Conservation (phyloP, 1,140 invertebrate genomes). For the Acyrthosiphon pisum region DNA sequence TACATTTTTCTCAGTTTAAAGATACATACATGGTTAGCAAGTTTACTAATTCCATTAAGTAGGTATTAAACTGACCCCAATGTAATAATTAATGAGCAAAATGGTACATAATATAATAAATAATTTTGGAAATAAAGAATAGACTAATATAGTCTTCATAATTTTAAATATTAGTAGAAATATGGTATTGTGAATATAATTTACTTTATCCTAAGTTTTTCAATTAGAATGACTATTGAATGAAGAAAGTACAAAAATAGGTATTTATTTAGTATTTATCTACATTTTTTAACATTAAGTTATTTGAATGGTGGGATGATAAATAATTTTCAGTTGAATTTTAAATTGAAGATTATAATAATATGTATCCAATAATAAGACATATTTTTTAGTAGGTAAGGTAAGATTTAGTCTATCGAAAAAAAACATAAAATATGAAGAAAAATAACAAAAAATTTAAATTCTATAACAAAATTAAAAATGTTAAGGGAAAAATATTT, state of each 20-base stretch:
- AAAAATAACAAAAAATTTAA: slow-evolving; percentile 48
- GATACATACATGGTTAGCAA: background rate
- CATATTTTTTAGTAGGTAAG: background rate
- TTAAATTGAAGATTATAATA: background rate
- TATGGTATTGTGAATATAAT: background rate
- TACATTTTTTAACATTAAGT: background rate
- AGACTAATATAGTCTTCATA: background rate
- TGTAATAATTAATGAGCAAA: slow-evolving; percentile 51
- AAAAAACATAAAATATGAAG: slow-evolving; percentile 43
- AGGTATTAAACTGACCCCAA: background rate
- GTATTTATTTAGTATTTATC: background rate
- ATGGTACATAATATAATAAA: slow-evolving; percentile 28
- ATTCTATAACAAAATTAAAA: slow-evolving; percentile 52
- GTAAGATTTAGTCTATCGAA: background rate
- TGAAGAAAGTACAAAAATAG: background rate
- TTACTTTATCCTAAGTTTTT: background rate
- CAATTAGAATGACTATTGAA: background rate
- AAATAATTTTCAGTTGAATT: background rate
- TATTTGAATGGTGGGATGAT: background rate
- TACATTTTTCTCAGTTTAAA: background rate
- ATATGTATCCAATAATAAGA: background rate
- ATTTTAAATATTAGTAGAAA: background rate
- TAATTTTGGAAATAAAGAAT: background rate
- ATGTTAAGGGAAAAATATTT: slow-evolving; percentile 8
- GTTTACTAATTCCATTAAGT: background rate